Base-by-base conservation (phyloP, 1,140 invertebrate species). In the Hermatobates lingyangjiaoensis region DNA sequence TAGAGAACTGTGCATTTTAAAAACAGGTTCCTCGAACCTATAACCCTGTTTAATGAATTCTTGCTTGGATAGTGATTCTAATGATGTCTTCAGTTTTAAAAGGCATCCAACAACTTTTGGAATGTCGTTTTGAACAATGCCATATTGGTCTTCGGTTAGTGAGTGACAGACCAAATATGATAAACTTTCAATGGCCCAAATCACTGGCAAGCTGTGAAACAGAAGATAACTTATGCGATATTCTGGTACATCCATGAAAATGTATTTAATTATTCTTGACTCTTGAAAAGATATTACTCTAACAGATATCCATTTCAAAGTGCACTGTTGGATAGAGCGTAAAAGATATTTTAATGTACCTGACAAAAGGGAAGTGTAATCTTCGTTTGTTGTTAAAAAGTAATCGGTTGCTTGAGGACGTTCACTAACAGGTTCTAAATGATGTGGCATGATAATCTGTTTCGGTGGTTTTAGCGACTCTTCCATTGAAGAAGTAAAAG, bases 71-170 rank as follows among this genome's bases (percentile, higher is more conserved):
- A 85, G 58, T 62, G 81, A 83, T 49, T 86, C 81, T 28, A 85
- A 57, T 55, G 73, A 72, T 30, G 73, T 68, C 57, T 84, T 83
- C 0, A 86, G 66, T 40, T 69, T 68, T 3, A 85, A 60, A 1
- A 87, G 57, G 4, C 71, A 60, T 39, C 71, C 71, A 28, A 88
- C 74, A 15, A 87, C 74, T 21, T 63, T 59, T 10, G 79, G 65
- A 25, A 87, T 63, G 64, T 85, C 80, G 62, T 80, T 80, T 60
- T 86, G 84, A 3, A 83, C 80, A 42, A 87, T 74, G 39, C 85
- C 85, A 67, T 77, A 87, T 50, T 70, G 72, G 65, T 87, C 85
- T 67, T 87, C 83, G 4, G 57, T 72, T 3, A 85, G 62, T 0
- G 84, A 86, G 27, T 73, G 66, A 2, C 74, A 73, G 25, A 73